phyloP scores from a whole-genome alignment of 2,888 invertebrate species.

The Chloroclysta siterata region DNA sequence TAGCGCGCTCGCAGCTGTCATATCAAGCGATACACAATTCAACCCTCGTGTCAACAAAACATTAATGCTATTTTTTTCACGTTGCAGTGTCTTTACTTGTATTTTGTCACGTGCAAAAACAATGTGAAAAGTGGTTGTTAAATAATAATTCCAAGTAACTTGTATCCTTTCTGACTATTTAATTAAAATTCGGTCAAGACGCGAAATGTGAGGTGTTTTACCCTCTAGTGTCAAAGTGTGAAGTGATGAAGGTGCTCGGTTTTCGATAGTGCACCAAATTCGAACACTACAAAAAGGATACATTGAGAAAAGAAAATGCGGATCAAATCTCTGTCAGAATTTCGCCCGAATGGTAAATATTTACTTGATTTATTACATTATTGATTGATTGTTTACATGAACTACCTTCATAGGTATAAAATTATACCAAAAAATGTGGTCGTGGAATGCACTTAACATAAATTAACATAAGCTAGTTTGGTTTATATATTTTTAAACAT shows the following conservation, averaged over 20 bases:
- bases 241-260: constrained; percentile 76
- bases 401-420: constrained; percentile 14
- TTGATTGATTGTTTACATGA: background rate
- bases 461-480: too few species aligned
- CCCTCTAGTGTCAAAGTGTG: constrained; percentile 69
- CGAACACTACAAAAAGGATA: constrained; percentile 82
- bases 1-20: constrained; percentile 82
- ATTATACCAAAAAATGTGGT: background rate
- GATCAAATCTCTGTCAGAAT: constrained; percentile 78
- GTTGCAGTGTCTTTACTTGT: constrained; percentile 84
- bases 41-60: constrained; percentile 44
- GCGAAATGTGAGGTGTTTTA: constrained; percentile 76
- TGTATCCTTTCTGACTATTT: constrained; percentile 80
- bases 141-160: constrained; percentile 77
- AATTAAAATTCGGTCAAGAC: constrained; percentile 61
- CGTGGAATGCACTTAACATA: too few species aligned
- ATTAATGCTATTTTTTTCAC: constrained; percentile 58
- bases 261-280: constrained; percentile 68
- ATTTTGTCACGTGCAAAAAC: constrained; percentile 84
- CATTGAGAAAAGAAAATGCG: constrained; percentile 84
- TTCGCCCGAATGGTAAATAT: constrained; percentile 83
- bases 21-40: constrained; percentile 72
- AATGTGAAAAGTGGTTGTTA: constrained; percentile 86
- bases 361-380: too few species aligned
- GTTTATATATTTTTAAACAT: too few species aligned